Evolutionary conservation across 2,113 vertebrate genomes (phyloP), one percentile per base, ranked within the genome.

Genomic region (Platysteira castanea): DNA sequence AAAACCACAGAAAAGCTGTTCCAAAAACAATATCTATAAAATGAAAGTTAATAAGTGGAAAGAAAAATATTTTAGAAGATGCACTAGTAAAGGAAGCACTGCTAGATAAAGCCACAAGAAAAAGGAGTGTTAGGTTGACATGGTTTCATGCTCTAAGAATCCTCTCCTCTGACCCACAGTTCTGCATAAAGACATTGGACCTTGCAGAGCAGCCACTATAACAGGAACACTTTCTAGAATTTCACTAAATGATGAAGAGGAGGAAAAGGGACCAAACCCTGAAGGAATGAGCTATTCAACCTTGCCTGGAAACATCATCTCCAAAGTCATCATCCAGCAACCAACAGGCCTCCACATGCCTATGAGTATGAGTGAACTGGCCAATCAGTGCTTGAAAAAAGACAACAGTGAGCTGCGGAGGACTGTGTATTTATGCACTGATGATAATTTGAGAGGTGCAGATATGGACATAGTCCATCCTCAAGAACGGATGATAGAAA

Each of bases 311-410:
- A 99, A 99, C 91, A 99, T 99, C 96, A 99, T 99, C 97, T 99
- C 99, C 96, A 99, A 99, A 98, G 99, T 99, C 94, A 99, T 99
- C 93, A 99, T 99, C 97, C 99, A 99, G 97, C 99, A 99, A 93
- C 99, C 99, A 52, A 98, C 99, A 9, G 98, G 98, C 49, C 97
- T 99, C 90, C 99, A 99, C 96, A 98, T 99, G 98, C 98, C 99
- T 7, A 99, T 99, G 98, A 98, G 99, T 91, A 98, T 99, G 98
- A 98, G 98, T 31, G 99, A 99, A 74, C 97, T 99, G 90, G 98
- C 99, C 47, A 99, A 99, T 59, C 98, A 98, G 64, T 99, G 99
- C 97, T 92, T 99, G 94, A 98, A 98, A 92, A 99, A 98, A 50
- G 99, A 99, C 95, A 98, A 98, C 86, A 98, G 98, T 6, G 99